A percentile compares a stretch with the other conserved stretches of the same genome.
Evolutionary conservation across 2,113 vertebrate genomes (phyloP).

Genomic region (Smithornis capensis): DNA sequence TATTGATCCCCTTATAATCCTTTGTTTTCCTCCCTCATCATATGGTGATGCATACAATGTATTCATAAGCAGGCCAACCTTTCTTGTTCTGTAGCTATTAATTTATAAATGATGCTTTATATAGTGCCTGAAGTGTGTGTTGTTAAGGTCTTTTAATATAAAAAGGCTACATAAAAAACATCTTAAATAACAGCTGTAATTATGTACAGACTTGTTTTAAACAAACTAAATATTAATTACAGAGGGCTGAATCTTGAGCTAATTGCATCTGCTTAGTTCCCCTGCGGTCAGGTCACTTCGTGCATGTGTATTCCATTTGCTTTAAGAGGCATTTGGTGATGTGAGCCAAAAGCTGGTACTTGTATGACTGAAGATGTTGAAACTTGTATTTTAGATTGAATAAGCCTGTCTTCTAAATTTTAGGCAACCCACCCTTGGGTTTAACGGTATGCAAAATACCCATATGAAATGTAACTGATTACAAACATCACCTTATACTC

Average conservation of each 20-base stretch:
- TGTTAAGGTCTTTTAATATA: neutral
- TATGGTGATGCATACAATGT: neutral
- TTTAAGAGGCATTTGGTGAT: neutral
- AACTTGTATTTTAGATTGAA: neutral
- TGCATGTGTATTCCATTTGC: neutral
- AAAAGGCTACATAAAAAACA: conserved; percentile 4
- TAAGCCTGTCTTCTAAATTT: neutral
- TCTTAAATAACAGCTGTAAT: conserved; percentile 20
- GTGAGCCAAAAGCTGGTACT: neutral
- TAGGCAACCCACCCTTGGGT: neutral
- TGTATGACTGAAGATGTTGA: neutral
- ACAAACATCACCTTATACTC: neutral
- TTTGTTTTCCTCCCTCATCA: neutral
- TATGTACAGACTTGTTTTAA: neutral
- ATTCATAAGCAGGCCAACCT: neutral
- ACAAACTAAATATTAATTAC: conserved; percentile 15
- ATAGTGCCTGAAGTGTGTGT: neutral
- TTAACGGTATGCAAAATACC: neutral
- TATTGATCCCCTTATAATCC: conserved; percentile 56
- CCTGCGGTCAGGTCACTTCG: neutral
- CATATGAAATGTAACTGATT: neutral
- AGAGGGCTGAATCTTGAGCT: neutral
- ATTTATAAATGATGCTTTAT: neutral
- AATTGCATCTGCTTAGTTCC: neutral
- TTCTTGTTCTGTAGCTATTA: neutral